Percentiles rank a stretch among this genome's conserved stretches.
These are phyloP conservation scores for Diarsia brunnea DNA, from an alignment of 2,888 invertebrate genomes.

Conservation along the genomic window DNA sequence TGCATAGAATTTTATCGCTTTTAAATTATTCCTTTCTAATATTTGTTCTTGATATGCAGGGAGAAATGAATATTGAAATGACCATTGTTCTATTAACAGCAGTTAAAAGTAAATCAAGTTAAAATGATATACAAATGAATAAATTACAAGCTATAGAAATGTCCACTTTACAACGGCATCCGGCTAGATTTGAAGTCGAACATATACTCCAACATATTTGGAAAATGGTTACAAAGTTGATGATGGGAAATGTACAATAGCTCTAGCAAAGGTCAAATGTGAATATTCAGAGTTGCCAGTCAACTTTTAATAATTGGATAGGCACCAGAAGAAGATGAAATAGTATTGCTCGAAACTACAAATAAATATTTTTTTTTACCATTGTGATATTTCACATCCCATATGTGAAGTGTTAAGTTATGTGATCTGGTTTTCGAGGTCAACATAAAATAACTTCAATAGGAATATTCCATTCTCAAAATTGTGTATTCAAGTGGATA, in stretches of 20 bases:
- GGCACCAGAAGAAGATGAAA: not conserved
- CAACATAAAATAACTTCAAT: not conserved
- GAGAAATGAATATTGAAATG: slow-evolving; percentile 16
- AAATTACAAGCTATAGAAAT: not conserved
- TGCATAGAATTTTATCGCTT: slow-evolving; percentile 39
- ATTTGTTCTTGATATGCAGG: slow-evolving; percentile 18
- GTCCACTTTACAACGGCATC: not conserved
- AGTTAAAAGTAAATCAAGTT: not conserved
- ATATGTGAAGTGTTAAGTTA: not conserved
- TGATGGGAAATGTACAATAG: not conserved
- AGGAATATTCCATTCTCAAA: not conserved
- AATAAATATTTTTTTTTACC: not conserved
- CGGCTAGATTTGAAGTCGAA: not conserved
- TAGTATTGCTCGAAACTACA: not conserved
- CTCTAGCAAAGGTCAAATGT: not conserved
- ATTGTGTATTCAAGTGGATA: slow-evolving; percentile 7
- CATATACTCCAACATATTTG: too few species aligned
- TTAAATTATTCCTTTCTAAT: slow-evolving; percentile 35
- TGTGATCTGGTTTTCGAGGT: slow-evolving; percentile 1
- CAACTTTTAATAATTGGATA: too few species aligned
- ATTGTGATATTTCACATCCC: not conserved
- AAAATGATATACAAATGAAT: not conserved
- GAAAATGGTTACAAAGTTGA: not conserved
- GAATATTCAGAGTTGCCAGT: not conserved
- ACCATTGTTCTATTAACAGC: not conserved